These are phyloP conservation scores for Amiota communis DNA, from an alignment of 2,888 invertebrate genomes.

Conservation along the genomic window DNA sequence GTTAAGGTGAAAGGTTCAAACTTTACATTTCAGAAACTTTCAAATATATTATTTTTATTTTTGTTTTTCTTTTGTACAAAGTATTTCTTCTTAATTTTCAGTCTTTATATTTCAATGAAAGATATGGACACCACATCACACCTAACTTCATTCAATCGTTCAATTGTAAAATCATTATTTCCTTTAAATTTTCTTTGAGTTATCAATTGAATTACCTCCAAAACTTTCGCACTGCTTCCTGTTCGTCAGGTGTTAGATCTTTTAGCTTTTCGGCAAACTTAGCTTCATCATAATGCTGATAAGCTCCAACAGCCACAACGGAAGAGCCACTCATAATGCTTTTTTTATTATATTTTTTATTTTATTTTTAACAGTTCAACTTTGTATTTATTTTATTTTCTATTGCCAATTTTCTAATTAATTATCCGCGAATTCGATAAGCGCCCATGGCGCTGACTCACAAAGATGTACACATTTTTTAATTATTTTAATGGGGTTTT, in stretches of 20 bases:
- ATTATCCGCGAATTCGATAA: constrained; percentile 17
- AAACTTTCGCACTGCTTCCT: constrained; percentile 67
- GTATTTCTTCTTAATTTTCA: too few species aligned
- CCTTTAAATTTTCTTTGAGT: too few species aligned
- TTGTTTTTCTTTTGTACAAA: too few species aligned
- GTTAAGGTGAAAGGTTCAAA: too few species aligned
- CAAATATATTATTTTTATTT: too few species aligned
- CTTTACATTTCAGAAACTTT: too few species aligned
- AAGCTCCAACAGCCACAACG: constrained; percentile 30
- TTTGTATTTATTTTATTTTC: constrained; percentile 22
- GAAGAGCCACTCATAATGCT: constrained; percentile 44
- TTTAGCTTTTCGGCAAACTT: constrained; percentile 63
- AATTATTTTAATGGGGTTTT: too few species aligned
- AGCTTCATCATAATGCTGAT: constrained; percentile 56
- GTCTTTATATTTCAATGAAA: too few species aligned
- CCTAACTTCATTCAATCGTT: too few species aligned
- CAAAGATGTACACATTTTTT: neutral
- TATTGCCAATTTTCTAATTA: constrained; percentile 21
- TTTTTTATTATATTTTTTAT: constrained; percentile 37
- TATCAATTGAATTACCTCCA: constrained; percentile 60
- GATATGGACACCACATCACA: too few species aligned
- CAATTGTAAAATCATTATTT: too few species aligned
- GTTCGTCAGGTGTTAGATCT: constrained; percentile 64
- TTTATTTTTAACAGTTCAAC: neutral
- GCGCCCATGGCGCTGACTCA: constrained; percentile 1